A percentile compares a stretch with the other conserved stretches of the same genome.
phyloP scores from a whole-genome alignment of 2,113 vertebrate genomes.

The Larimichthys crocea region DNA sequence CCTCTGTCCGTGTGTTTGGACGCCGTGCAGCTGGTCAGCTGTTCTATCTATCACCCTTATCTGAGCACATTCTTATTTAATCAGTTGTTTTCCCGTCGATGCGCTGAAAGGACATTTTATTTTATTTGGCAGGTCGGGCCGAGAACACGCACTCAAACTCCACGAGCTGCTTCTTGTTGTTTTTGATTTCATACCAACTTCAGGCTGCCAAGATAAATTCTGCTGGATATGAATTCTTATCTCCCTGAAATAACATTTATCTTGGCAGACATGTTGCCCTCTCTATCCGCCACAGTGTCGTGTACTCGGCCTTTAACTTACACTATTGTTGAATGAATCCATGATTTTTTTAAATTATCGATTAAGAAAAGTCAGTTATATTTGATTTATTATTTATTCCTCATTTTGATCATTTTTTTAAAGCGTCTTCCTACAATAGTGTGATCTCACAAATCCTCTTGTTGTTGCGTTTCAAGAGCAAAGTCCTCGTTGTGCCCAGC shows the following conservation, averaged over 20 bases:
- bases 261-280: conserved; percentile 1
- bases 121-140: neutral
- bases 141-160: neutral
- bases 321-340: too few species aligned
- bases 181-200: neutral
- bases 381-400: too few species aligned
- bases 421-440: too few species aligned
- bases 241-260: conserved; percentile 10
- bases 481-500: too few species aligned
- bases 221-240: conserved; percentile 4
- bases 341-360: too few species aligned
- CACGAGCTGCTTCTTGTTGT: neutral
- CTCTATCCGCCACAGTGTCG: neutral
- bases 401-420: too few species aligned
- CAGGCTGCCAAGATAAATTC: conserved; percentile 30
- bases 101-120: conserved; percentile 1
- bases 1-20: conserved; percentile 28
- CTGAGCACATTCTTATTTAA: conserved; percentile 41
- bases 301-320: too few species aligned
- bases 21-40: conserved; percentile 36
- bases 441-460: too few species aligned
- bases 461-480: too few species aligned
- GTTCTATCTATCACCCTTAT: conserved; percentile 11
- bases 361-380: too few species aligned
- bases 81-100: conserved; percentile 35